Base-by-base conservation (phyloP, 2,797 vertebrate genomes). In the Kryptopterus vitreolus region DNA sequence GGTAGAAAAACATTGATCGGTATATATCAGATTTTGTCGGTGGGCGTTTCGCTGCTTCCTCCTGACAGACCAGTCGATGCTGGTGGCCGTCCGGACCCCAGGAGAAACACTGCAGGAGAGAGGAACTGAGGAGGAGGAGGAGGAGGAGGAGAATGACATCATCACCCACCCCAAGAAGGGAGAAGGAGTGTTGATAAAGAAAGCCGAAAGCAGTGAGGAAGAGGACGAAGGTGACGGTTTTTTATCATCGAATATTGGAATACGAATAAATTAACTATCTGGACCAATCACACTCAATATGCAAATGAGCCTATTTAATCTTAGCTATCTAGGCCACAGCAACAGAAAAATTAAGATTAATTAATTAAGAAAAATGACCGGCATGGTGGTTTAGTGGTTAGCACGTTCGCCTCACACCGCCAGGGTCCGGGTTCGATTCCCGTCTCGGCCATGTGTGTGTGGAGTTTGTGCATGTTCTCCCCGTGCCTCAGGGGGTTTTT, bases 11-110 rank as follows among this genome's bases (percentile, higher is more conserved):
- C 57, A 1, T 1, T 26, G 57, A 59, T 43, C 38, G 38, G n/a
- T n/a, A n/a, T n/a, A n/a, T 43, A 20, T 18, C 15, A 9, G 5
- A 8, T 29, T 50, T 6, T 33, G 24, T 52, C 50, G 22, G 24
- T 24, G 22, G 29, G 46, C 9, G 48, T 22, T 26, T 4, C 2
- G 16, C 26, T 52, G 46, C 2, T 73, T 38, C 31, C 52, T 73
- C 52, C 52, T 73, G 70, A 59, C 85, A 92, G 93, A 95, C 91
- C 91, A 73, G 90, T 92, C 92, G 84, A 93, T 93, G 92, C 73
- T 93, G 82, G 89, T 89, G 70, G 89, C 90, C 82, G 75, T 92
- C 72, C 89, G 90, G 77, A 87, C 92, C 85, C 86, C 90, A 0
- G 87, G 92, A 65, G 90, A 93, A 35, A 69, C 81, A 82, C 76